Percentiles rank a stretch among this genome's conserved stretches.
Conservation (phyloP, 2,113 vertebrate species). For the Syngnathus scovelli region DNA sequence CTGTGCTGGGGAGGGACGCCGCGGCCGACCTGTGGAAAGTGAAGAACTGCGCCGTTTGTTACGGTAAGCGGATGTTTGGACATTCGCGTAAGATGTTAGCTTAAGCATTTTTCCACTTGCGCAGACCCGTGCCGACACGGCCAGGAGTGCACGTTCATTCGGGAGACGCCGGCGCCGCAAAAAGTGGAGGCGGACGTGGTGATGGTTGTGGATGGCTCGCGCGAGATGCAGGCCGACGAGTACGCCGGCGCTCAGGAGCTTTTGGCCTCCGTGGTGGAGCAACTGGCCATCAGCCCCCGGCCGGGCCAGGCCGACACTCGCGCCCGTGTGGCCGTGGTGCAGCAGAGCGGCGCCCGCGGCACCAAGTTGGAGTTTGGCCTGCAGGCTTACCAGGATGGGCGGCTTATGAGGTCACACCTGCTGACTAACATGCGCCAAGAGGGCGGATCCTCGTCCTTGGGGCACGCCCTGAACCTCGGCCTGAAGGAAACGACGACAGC, state of each 20-base stretch:
- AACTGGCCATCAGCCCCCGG: conserved; percentile 67
- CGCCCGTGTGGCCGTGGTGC: conserved; percentile 74
- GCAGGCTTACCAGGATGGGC: conserved; percentile 43
- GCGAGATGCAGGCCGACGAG: conserved; percentile 58
- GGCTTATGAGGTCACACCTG: conserved; percentile 72
- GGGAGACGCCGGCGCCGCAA: conserved; percentile 32
- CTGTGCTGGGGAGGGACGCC: conserved; percentile 64
- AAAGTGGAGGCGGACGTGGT: conserved; percentile 73
- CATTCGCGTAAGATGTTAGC: no score
- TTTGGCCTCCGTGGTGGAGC: conserved; percentile 69
- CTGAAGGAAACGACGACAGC: conserved; percentile 65
- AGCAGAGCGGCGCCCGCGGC: conserved; percentile 50
- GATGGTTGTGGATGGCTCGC: conserved; percentile 77
- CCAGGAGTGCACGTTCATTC: conserved; percentile 48
- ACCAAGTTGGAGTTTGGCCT: conserved; percentile 72
- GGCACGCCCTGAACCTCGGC: conserved; percentile 70
- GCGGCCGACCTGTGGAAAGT: conserved; percentile 53
- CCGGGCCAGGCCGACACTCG: conserved; percentile 23
- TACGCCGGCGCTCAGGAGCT: conserved; percentile 71
- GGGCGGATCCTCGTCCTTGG: conserved; percentile 66
- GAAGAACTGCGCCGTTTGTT: conserved; percentile 75
- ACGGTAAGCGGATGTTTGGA: conserved; percentile 64
- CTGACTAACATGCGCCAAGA: conserved; percentile 52
- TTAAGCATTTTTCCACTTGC: background rate
- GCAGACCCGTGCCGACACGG: conserved; percentile 75